Evolutionary conservation across 2,113 vertebrate species (phyloP).

Genomic region (Cygnus atratus): DNA sequence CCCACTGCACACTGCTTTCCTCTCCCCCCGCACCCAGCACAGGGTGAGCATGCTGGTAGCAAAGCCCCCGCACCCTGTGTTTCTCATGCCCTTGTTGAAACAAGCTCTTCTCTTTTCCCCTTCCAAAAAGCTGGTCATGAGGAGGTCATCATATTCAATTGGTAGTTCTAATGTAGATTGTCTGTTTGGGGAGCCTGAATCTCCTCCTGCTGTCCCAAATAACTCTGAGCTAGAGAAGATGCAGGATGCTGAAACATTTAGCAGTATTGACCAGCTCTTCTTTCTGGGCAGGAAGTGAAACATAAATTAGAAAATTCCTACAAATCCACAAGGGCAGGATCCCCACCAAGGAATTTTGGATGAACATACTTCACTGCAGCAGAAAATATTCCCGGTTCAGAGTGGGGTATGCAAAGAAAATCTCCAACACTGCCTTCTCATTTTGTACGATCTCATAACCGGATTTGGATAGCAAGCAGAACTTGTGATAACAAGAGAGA

Average conservation of each 20-base stretch:
- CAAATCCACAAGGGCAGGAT: neutral
- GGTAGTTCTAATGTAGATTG: neutral
- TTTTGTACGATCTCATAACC: neutral
- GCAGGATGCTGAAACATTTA: neutral
- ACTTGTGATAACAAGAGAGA: neutral
- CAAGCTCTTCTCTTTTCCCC: neutral
- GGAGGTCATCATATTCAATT: neutral
- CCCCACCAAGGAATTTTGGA: slow-evolving; percentile 34
- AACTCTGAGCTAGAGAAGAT: neutral
- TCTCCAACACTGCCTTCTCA: neutral
- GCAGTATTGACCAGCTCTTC: neutral
- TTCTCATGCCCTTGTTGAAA: neutral
- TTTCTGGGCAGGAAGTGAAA: neutral
- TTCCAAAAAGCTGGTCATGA: neutral
- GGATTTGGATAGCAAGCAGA: neutral
- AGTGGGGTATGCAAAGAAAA: neutral
- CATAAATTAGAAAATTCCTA: neutral
- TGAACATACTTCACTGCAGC: neutral
- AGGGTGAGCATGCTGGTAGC: accelerated
- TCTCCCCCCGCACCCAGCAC: neutral
- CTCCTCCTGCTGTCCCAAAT: neutral
- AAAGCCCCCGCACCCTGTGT: neutral
- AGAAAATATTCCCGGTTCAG: neutral
- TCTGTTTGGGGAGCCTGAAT: neutral
- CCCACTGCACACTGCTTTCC: neutral